Percentiles rank a stretch among this genome's conserved stretches.
phyloP scores from a whole-genome alignment of 2,888 invertebrate species.

The Itoplectis maculator region DNA sequence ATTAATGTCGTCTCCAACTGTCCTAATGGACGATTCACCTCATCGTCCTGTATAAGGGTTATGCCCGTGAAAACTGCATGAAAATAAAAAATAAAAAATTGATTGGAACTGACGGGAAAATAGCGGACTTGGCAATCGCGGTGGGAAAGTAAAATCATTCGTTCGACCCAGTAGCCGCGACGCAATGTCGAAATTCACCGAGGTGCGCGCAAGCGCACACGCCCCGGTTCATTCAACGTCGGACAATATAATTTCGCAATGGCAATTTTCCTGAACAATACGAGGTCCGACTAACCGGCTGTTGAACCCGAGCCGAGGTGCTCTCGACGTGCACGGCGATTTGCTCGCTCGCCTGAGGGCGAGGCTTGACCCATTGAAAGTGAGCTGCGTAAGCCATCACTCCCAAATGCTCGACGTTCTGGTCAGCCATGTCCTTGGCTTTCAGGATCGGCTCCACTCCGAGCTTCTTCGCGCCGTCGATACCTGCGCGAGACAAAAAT shows the following conservation, averaged over 20 bases:
- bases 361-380: slow-evolving; percentile 94
- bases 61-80: no score
- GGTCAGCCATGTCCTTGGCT: slow-evolving; percentile 97
- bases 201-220: slow-evolving; percentile 9
- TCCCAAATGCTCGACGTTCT: slow-evolving; percentile 97
- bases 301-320: slow-evolving; percentile 94
- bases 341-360: slow-evolving; percentile 93
- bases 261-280: slow-evolving; percentile 67
- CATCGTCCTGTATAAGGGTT: no score
- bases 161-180: slow-evolving; percentile 11
- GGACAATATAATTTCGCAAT: slow-evolving; percentile 51
- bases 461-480: slow-evolving; percentile 87
- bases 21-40: no score
- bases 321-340: slow-evolving; percentile 92
- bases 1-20: no score
- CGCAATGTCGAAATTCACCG: slow-evolving; percentile 32
- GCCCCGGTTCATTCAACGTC: slow-evolving; percentile 12
- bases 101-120: slow-evolving; percentile 1
- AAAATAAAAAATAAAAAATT: neutral
- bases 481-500: slow-evolving; percentile 83
- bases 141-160: slow-evolving; percentile 3
- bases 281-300: slow-evolving; percentile 89
- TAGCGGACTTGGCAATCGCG: slow-evolving; percentile 11
- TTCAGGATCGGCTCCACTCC: slow-evolving; percentile 96
- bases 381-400: slow-evolving; percentile 99